Percentiles rank a stretch among this genome's conserved stretches.
Conservation (phyloP, 92 coral and sea anemone genomes). For the Virgularia gustaviana region DNA sequence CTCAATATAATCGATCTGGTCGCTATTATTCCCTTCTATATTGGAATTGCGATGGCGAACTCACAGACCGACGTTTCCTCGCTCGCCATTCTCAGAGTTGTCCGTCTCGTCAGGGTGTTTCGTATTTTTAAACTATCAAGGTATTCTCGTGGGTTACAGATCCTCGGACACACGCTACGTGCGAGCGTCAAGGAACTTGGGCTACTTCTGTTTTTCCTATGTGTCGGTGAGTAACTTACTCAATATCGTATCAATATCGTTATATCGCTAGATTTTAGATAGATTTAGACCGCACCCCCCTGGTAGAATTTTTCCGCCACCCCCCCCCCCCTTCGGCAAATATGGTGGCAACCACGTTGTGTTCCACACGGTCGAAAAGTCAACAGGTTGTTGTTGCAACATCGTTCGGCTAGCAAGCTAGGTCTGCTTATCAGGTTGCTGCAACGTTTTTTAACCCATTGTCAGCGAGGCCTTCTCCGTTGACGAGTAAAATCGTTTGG, state of each 20-base stretch:
- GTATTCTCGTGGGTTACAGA: constrained; percentile 93
- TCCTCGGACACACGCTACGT: constrained; percentile 89
- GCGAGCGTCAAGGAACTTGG: constrained; percentile 96
- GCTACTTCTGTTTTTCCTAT: constrained; percentile 78
- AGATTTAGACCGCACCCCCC: too few species aligned
- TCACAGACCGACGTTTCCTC: constrained; percentile 75
- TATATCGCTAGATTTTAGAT: too few species aligned
- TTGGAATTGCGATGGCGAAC: constrained; percentile 73
- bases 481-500: too few species aligned
- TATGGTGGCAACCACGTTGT: too few species aligned
- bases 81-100: constrained; percentile 80
- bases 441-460: too few species aligned
- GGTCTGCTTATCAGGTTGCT: too few species aligned
- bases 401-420: too few species aligned
- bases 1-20: constrained; percentile 84
- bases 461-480: too few species aligned
- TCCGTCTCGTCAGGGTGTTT: constrained; percentile 84
- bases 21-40: constrained; percentile 84
- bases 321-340: too few species aligned
- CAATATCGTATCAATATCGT: background rate
- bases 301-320: too few species aligned
- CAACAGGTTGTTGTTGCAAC: too few species aligned
- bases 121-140: constrained; percentile 95
- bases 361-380: too few species aligned
- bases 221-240: constrained; percentile 86